These are phyloP conservation scores for Ceyx melanurus DNA, from an alignment of 2,113 vertebrate species.

Conservation along the genomic window DNA sequence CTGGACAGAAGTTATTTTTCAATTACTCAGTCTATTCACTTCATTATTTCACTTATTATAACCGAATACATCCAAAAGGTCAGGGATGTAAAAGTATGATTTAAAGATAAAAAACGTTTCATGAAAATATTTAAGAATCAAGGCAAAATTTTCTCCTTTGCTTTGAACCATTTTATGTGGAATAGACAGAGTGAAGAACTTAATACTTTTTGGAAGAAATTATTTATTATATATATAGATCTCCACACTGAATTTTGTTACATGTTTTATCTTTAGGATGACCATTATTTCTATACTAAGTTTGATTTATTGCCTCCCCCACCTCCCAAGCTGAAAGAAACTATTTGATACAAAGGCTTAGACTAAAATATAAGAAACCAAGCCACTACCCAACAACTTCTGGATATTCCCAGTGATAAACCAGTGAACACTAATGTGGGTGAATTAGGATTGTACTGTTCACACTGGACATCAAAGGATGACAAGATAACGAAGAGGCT, in stretches of 20 bases:
- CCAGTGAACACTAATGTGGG: not conserved
- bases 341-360: not conserved
- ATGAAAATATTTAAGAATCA: not conserved
- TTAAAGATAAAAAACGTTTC: not conserved
- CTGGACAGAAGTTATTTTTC: not conserved
- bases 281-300: not conserved
- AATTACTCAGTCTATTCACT: not conserved
- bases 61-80: not conserved
- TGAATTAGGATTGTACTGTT: not conserved
- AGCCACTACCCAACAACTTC: too few species aligned
- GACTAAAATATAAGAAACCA: not conserved
- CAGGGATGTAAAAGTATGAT: not conserved
- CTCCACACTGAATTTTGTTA: too few species aligned
- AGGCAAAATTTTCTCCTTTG: not conserved
- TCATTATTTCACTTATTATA: not conserved
- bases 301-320: not conserved
- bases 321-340: not conserved
- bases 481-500: not conserved
- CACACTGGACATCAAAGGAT: not conserved
- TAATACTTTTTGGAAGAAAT: not conserved
- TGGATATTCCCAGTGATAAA: not conserved
- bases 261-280: not conserved
- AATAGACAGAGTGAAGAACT: not conserved
- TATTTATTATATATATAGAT: not conserved
- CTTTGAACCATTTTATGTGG: not conserved